A percentile compares a stretch with the other conserved stretches of the same genome.
These are phyloP conservation scores for Eclectus roratus DNA, from an alignment of 2,113 vertebrate genomes.

Conservation along the genomic window DNA sequence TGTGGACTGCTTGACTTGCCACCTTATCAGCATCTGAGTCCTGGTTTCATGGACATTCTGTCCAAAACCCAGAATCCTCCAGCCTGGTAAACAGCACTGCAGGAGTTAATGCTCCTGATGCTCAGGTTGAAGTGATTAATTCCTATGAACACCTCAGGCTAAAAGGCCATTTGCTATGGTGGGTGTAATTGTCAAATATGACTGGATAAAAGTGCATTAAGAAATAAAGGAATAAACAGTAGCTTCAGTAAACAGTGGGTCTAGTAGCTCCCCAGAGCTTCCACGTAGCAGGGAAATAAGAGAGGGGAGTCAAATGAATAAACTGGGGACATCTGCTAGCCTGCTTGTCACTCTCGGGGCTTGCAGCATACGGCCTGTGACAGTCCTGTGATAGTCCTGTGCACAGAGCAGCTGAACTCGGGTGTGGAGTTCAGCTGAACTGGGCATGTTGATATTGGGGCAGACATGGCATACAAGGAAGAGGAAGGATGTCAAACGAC, in stretches of 20 bases:
- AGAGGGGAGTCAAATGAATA: not conserved
- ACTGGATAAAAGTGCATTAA: not conserved
- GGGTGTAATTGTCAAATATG: not conserved
- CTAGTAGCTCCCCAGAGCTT: not conserved
- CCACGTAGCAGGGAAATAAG: not conserved
- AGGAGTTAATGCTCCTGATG: not conserved
- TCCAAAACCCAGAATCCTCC: not conserved
- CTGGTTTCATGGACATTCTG: not conserved
- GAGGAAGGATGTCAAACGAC: not conserved
- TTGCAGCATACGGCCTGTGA: not conserved
- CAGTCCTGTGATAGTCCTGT: not conserved
- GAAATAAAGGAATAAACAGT: not conserved
- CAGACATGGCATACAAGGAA: not conserved
- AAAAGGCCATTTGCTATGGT: not conserved
- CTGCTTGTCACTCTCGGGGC: not conserved
- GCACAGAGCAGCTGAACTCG: not conserved
- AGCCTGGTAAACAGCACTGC: not conserved
- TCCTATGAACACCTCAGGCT: not conserved
- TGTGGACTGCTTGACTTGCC: not conserved
- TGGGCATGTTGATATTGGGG: not conserved
- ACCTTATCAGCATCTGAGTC: not conserved
- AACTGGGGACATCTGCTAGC: not conserved
- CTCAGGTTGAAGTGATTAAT: not conserved
- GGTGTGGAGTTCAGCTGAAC: not conserved
- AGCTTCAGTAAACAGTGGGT: not conserved